phyloP scores from a whole-genome alignment of 2,888 invertebrate genomes.

The Polydrusus tereticollis region DNA sequence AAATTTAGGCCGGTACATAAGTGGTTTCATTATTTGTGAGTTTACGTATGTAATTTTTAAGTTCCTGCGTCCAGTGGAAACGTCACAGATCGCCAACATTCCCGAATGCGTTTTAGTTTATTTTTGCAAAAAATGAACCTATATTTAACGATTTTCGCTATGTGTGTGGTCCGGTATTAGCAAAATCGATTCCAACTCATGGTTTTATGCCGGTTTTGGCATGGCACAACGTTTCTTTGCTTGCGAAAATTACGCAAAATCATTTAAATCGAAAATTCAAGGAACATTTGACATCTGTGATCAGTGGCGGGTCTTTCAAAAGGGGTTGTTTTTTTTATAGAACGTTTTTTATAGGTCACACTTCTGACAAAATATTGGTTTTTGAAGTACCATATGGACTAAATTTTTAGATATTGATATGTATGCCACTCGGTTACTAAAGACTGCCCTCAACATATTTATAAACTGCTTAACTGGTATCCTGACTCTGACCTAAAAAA shows the following conservation, averaged over 20 bases:
- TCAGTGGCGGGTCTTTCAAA: constrained; percentile 36
- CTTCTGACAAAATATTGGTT: neutral
- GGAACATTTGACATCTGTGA: constrained; percentile 20
- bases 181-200: constrained; percentile 29
- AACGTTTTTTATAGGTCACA: neutral
- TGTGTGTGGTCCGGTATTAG: constrained; percentile 30
- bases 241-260: constrained; percentile 10
- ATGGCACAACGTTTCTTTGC: constrained; percentile 3
- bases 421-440: too few relatives aligned
- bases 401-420: neutral
- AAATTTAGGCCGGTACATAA: constrained; percentile 9
- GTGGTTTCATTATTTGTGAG: constrained; percentile 23
- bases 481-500: too few relatives aligned
- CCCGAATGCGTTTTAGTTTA: constrained; percentile 53
- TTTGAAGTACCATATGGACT: neutral
- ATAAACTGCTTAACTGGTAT: too few relatives aligned
- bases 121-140: constrained; percentile 38
- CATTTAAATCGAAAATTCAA: constrained; percentile 13
- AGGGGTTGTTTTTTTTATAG: constrained; percentile 6
- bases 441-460: too few relatives aligned
- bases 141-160: constrained; percentile 37
- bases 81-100: constrained; percentile 35
- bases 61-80: constrained; percentile 15
- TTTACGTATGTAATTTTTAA: neutral
- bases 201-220: neutral